Base-by-base conservation (phyloP, 2,797 vertebrate genomes). In the Delichon dasypus region DNA sequence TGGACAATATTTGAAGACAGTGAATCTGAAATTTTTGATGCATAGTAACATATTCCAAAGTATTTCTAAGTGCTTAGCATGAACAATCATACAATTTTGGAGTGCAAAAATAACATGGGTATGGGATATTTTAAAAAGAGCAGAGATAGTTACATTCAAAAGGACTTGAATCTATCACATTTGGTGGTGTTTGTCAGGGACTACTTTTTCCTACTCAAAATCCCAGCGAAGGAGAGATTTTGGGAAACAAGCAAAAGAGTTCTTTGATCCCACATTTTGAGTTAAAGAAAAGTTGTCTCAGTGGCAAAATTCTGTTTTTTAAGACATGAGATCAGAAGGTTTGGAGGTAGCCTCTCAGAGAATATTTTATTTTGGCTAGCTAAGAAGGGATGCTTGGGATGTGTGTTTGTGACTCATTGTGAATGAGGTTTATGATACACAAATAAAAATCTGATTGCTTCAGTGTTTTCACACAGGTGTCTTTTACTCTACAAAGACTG, bases 291-390 rank as follows among this genome's bases (percentile, higher is more conserved):
- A 14, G 2, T 9, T 84, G 42, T 48, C 48, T 73, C 40, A n/a
- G n/a, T 76, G 19, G 34, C n/a, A 36, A 42, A 77, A 22, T 55
- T 61, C 36, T 82, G 42, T 45, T 76, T 16, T 14, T 51, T 25
- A 44, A 25, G 38, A 53, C 26, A 29, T 0, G 0, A 10, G 12
- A 57, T 67, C n/a, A 27, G n/a, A 44, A 72, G 23, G 6, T 44
- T 57, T 68, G 18, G 55, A 73, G 54, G 29, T 7, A 61, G 17
- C 6, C 3, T 67, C 21, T 60, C 2, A 3, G 32, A 64, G 25
- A 72, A 30, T 7, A 11, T 47, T 84, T 84, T 73, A 27, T 78
- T 87, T 54, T 60, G 8, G 22, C 42, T 11, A 13, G 22, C 4
- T 57, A 40, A 55, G 27, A 50, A 60, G 5, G 45, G n/a, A 6